A percentile compares a stretch with the other conserved stretches of the same genome.
Conservation (phyloP, 2,888 invertebrate species). For the Limnephilus rhombicus region DNA sequence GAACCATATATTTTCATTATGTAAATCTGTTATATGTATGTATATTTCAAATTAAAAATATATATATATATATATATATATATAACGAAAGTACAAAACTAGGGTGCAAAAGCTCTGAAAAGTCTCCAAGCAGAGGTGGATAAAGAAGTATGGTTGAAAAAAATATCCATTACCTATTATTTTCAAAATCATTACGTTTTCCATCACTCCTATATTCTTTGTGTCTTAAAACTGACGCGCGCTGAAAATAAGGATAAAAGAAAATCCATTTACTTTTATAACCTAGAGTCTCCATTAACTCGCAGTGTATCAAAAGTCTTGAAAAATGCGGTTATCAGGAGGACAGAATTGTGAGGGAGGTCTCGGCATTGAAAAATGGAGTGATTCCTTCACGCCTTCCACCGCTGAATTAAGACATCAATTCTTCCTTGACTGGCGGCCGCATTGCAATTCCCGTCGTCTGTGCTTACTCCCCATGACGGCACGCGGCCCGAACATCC, state of each 20-base stretch:
- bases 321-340: constrained; percentile 40
- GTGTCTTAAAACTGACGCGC: not conserved
- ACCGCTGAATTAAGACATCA: constrained; percentile 59
- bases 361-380: constrained; percentile 35
- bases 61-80: no score
- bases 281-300: not conserved
- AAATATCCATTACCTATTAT: not conserved
- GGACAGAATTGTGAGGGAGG: constrained; percentile 28
- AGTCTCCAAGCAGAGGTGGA: not conserved
- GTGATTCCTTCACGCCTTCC: constrained; percentile 42
- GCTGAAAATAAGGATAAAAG: not conserved
- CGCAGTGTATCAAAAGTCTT: not conserved
- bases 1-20: no score
- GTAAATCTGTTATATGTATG: no score
- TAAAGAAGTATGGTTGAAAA: not conserved
- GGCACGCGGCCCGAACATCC: constrained; percentile 66
- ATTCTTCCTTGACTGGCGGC: constrained; percentile 57
- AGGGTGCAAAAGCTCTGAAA: not conserved
- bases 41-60: no score
- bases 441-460: constrained; percentile 58
- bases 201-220: not conserved
- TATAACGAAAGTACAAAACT: not conserved
- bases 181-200: not conserved
- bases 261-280: constrained; percentile 6
- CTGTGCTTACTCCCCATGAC: constrained; percentile 61